Conservation (phyloP, 2,888 invertebrate species). For the Podabrus alpinus region DNA sequence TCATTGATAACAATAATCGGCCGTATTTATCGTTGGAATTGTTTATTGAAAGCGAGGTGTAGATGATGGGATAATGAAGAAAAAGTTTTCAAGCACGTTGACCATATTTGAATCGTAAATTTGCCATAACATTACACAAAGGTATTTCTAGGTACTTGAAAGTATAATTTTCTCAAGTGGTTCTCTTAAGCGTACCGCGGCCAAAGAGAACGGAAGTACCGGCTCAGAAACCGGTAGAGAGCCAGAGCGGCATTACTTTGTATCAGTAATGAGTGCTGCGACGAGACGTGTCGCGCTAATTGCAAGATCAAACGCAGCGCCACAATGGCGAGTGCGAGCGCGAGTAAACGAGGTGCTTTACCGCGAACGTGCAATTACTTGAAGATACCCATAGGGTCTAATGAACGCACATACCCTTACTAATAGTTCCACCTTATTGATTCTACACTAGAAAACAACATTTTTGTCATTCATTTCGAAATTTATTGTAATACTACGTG, state of each 20-base stretch:
- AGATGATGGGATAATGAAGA: neutral
- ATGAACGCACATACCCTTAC: constrained; percentile 19
- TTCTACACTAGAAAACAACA: neutral
- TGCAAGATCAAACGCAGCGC: constrained; percentile 44
- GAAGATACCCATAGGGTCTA: constrained; percentile 7
- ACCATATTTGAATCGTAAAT: constrained; percentile 26
- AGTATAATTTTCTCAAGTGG: constrained; percentile 30
- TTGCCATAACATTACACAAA: constrained; percentile 25
- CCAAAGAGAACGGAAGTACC: constrained; percentile 29
- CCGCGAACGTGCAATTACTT: constrained; percentile 20
- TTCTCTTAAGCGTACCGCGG: constrained; percentile 20
- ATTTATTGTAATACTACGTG: neutral
- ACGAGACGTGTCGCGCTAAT: constrained; percentile 49
- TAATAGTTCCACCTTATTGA: neutral
- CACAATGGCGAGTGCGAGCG: constrained; percentile 28
- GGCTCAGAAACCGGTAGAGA: constrained; percentile 31
- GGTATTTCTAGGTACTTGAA: constrained; percentile 32
- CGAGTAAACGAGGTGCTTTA: constrained; percentile 30
- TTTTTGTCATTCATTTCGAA: neutral
- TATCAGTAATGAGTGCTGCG: constrained; percentile 44
- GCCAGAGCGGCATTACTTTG: constrained; percentile 43
- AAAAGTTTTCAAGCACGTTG: constrained; percentile 11
- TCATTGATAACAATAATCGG: neutral
- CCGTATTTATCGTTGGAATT: neutral
- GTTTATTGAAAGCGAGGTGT: constrained; percentile 1